phyloP scores from a whole-genome alignment of 2,113 vertebrate species.

The Erinaceus europaeus region DNA sequence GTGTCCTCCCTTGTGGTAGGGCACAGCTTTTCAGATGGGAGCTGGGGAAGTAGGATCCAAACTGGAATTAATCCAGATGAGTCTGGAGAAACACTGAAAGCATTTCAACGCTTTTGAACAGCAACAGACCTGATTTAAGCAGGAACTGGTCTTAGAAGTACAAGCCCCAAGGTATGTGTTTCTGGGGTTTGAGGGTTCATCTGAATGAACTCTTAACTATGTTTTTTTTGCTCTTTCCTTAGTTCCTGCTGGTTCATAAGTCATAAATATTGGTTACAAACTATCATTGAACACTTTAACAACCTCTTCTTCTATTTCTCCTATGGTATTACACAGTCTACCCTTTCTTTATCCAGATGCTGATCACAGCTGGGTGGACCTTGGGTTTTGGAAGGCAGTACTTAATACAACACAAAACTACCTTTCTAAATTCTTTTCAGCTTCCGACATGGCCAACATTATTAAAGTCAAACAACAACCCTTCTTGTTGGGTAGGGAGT shows the following conservation, averaged over 20 bases:
- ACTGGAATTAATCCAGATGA: background rate
- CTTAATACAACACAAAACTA: background rate
- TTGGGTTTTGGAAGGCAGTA: rapidly evolving
- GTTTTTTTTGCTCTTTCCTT: background rate
- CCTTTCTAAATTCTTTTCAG: background rate
- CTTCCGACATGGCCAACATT: background rate
- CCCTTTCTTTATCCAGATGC: background rate
- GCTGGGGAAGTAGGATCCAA: background rate
- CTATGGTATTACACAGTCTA: no score
- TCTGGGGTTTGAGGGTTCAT: background rate
- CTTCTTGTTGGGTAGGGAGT: background rate
- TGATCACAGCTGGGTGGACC: background rate
- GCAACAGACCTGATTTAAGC: no score
- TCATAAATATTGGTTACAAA: background rate
- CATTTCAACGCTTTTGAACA: rapidly evolving
- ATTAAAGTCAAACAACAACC: background rate
- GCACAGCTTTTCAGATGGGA: background rate
- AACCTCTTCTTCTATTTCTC: no score
- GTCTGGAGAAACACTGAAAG: background rate
- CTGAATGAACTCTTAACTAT: rapidly evolving
- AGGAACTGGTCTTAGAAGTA: no score
- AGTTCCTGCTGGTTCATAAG: background rate
- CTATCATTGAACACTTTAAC: rapidly evolving
- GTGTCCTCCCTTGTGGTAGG: rapidly evolving
- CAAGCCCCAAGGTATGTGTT: no score